Base-by-base conservation (phyloP, 2,797 vertebrate species). In the Sebastes oblongus region DNA sequence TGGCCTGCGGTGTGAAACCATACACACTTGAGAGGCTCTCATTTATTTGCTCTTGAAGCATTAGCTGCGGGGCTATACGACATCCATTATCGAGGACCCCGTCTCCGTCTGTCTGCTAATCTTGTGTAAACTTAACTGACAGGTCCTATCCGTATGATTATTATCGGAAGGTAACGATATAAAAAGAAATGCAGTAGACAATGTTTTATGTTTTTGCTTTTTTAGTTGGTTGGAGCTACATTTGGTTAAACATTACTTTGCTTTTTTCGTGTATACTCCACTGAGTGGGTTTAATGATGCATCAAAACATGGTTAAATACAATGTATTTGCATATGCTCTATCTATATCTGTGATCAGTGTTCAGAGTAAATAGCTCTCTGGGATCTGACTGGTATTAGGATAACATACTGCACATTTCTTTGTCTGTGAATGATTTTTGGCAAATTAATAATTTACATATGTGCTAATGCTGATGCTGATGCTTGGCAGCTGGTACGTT, bases 1-100 rank as follows among this genome's bases (percentile, higher is more conserved):
- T 81, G 84, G 78, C 72, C 32, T 75, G 81, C 27, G 82, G 77
- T 75, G 85, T 69, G 82, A 75, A 80, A 85, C 81, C 74, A 72
- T 66, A 84, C 30, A 82, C 86, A 87, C 86, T 87, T 56, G 8
- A 89, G 86, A 86, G 79, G 73, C 46, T 84, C 88, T 88, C 82
- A 87, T 91, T 90, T 84, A 89, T 92, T 88, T 78, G 75, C 88
- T 86, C 84, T 78, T 78, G 81, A 87, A 86, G 76, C 84, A 85
- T 86, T 89, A 77, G 79, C 84, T 85, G 78, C 60, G 30, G 82
- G 76, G 78, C 76, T 58, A 22, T 54, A 68, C 80, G 46, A 29
- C 75, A 80, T 88, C 78, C 75, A 88, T 89, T 89, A 91, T 60
- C 9, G 61, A 66, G 18, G 56, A 65, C 80, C 27, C 39, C 12